These are phyloP conservation scores for Reticulitermes lucifugus DNA, from an alignment of 2,888 invertebrate species.

Conservation along the genomic window DNA sequence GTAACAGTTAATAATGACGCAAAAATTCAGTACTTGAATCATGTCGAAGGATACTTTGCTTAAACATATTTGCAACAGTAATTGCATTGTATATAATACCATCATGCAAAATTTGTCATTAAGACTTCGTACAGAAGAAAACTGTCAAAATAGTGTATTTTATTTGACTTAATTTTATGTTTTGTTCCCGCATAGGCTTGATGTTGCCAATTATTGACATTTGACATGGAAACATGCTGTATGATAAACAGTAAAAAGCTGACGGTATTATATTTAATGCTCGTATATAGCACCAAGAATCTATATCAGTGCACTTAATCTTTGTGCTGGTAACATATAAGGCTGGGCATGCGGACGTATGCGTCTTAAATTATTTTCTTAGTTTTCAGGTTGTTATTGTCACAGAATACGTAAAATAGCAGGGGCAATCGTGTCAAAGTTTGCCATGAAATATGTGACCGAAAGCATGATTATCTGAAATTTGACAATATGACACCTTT, in stretches of 20 bases:
- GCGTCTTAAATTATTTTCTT: background rate
- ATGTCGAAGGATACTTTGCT: no score
- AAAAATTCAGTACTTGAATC: no score
- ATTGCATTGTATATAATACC: background rate
- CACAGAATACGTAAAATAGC: background rate
- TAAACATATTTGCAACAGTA: no score
- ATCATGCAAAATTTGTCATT: background rate
- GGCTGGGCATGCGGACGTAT: background rate
- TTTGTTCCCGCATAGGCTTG: background rate
- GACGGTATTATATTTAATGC: background rate
- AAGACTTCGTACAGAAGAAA: background rate
- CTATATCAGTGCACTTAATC: background rate
- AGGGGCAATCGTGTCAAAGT: background rate
- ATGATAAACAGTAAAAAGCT: background rate
- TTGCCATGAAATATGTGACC: background rate
- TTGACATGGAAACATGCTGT: background rate
- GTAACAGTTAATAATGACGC: no score
- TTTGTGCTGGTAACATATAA: background rate
- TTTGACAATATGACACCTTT: constrained; percentile 67
- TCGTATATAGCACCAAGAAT: background rate
- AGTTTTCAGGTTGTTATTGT: background rate
- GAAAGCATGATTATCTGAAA: background rate
- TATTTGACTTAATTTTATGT: no score
- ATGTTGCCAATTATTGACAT: background rate
- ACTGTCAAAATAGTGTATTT: background rate